Evolutionary conservation across 2,797 vertebrate genomes (phyloP).

Genomic region (Amblyraja radiata): DNA sequence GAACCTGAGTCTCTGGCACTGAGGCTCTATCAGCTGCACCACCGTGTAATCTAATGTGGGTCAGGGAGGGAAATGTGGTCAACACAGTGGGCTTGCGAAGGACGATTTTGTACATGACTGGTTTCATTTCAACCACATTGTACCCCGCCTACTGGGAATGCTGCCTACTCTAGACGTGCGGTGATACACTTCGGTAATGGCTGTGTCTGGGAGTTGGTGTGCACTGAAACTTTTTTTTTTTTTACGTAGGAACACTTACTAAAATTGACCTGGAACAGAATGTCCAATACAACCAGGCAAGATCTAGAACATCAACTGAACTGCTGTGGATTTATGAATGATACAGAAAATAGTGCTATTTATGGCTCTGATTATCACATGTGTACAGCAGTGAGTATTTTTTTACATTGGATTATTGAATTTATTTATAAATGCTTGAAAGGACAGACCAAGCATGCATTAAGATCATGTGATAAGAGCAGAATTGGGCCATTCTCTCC

Average conservation of each 20-base stretch:
- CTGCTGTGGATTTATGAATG: constrained; percentile 80
- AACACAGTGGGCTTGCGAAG: neutral
- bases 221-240: constrained; percentile 10
- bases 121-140: neutral
- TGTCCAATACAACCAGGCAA: constrained; percentile 59
- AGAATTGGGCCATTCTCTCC: too few relatives aligned
- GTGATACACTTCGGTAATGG: neutral
- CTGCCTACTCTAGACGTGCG: neutral
- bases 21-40: too few relatives aligned
- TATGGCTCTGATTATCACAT: constrained; percentile 51
- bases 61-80: neutral
- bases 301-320: constrained; percentile 70
- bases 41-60: neutral
- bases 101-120: neutral
- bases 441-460: neutral
- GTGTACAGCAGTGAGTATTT: constrained; percentile 64
- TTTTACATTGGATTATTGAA: neutral
- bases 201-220: neutral
- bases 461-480: neutral
- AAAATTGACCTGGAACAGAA: constrained; percentile 63
- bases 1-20: too few relatives aligned
- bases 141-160: neutral
- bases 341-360: constrained; percentile 37
- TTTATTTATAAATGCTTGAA: neutral
- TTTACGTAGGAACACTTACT: constrained; percentile 64